Evolutionary conservation across 2,888 invertebrate genomes (phyloP).

Genomic region (Drosophila emarginata): DNA sequence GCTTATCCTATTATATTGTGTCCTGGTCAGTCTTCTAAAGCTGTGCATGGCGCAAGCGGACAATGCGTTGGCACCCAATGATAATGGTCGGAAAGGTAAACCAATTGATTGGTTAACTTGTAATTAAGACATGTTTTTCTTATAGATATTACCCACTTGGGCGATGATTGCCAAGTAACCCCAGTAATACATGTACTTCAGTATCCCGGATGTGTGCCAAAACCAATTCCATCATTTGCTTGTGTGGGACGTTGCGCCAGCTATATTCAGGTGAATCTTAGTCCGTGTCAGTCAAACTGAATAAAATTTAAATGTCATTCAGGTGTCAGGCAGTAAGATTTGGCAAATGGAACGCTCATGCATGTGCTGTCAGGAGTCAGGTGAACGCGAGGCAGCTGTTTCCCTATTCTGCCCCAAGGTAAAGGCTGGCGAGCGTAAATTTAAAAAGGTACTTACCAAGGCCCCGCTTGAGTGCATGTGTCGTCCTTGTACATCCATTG

Average conservation of each 20-base stretch:
- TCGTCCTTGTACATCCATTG: slow-evolving; percentile 93
- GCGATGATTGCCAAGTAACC: slow-evolving; percentile 94
- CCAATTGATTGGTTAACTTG: background rate
- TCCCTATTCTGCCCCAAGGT: slow-evolving; percentile 95
- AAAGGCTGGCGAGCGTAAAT: slow-evolving; percentile 92
- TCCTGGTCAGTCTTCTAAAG: slow-evolving; percentile 57
- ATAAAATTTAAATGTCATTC: background rate
- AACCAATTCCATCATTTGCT: slow-evolving; percentile 96
- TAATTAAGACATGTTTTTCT: background rate
- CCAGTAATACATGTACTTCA: slow-evolving; percentile 95
- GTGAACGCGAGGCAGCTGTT: slow-evolving; percentile 94
- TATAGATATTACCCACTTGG: slow-evolving; percentile 79
- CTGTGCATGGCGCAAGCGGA: slow-evolving; percentile 62
- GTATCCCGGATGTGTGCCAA: slow-evolving; percentile 95
- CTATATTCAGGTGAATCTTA: slow-evolving; percentile 90
- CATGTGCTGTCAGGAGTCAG: slow-evolving; percentile 97
- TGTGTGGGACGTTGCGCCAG: slow-evolving; percentile 95
- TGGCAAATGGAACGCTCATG: slow-evolving; percentile 98
- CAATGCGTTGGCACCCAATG: slow-evolving; percentile 50
- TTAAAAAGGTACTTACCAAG: slow-evolving; percentile 94
- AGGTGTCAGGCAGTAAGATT: slow-evolving; percentile 97
- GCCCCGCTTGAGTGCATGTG: slow-evolving; percentile 97
- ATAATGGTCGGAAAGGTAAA: slow-evolving; percentile 62
- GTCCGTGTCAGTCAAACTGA: background rate
- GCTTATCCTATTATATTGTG: slow-evolving; percentile 61